These are phyloP conservation scores for Escarpia spicata DNA, from an alignment of 2,888 invertebrate genomes.

Conservation along the genomic window DNA sequence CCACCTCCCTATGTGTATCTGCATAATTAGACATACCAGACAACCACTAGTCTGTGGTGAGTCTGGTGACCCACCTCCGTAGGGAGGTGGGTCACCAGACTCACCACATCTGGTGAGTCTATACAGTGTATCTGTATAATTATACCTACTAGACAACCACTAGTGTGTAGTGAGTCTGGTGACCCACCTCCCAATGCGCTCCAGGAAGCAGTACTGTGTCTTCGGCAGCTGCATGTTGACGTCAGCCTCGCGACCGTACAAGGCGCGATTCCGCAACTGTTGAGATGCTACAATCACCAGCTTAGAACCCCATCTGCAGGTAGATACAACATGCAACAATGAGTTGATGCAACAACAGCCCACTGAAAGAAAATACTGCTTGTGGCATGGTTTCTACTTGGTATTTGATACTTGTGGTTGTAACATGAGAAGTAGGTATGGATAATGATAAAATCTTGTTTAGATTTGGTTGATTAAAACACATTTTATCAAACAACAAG, in stretches of 20 bases:
- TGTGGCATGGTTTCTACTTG: background rate
- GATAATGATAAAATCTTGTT: background rate
- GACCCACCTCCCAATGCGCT: conserved; percentile 75
- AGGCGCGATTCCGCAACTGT: conserved; percentile 69
- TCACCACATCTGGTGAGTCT: too few relatives aligned
- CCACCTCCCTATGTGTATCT: too few relatives aligned
- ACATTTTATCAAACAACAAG: too few relatives aligned
- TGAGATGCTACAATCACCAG: conserved; percentile 80
- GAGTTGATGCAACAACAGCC: background rate
- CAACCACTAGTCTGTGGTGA: too few relatives aligned
- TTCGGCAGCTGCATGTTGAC: conserved; percentile 68
- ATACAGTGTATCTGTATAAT: too few relatives aligned
- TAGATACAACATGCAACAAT: conserved; percentile 41
- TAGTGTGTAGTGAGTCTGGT: too few relatives aligned
- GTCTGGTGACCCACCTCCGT: too few relatives aligned
- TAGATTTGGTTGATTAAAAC: too few relatives aligned
- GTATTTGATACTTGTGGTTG: background rate
- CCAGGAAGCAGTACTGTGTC: conserved; percentile 78
- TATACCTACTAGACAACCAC: background rate
- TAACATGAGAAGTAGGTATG: background rate
- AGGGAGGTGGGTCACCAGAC: too few relatives aligned
- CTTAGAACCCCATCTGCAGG: conserved; percentile 71
- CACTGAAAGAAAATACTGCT: background rate
- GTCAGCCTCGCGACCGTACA: conserved; percentile 68
- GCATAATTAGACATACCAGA: too few relatives aligned